A percentile compares a stretch with the other conserved stretches of the same genome.
These are phyloP conservation scores for Promerops cafer DNA, from an alignment of 2,113 vertebrate species.

Conservation along the genomic window DNA sequence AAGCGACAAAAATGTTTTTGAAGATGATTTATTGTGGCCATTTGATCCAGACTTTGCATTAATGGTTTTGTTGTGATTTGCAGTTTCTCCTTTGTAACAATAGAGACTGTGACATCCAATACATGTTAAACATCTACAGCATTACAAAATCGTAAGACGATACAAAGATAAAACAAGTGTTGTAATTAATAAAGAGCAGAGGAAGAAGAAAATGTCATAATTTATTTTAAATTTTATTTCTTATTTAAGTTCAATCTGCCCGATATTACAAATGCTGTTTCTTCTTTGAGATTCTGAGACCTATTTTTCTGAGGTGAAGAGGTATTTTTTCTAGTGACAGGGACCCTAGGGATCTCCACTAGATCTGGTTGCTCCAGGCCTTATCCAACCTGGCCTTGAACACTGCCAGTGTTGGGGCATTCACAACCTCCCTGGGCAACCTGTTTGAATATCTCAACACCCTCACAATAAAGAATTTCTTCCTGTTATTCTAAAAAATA, in stretches of 20 bases:
- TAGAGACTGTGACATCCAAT: background rate
- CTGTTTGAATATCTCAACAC: background rate
- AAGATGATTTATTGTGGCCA: background rate
- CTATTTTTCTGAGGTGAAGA: background rate
- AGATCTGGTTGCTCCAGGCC: background rate
- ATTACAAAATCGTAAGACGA: background rate
- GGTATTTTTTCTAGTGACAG: background rate
- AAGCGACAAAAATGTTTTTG: background rate
- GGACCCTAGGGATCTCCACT: no score
- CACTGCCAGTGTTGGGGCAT: accelerated
- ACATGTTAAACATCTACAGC: background rate
- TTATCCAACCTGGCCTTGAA: background rate
- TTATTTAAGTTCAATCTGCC: background rate
- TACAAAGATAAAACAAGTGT: background rate
- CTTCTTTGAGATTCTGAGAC: background rate
- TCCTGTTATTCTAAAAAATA: background rate
- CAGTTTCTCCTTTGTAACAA: background rate
- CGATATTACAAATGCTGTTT: background rate
- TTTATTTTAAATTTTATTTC: background rate
- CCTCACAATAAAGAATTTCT: background rate
- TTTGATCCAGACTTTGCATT: background rate
- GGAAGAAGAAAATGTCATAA: background rate
- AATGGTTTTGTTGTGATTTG: background rate
- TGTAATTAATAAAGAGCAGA: background rate
- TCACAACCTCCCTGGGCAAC: background rate